phyloP scores from a whole-genome alignment of 2,113 vertebrate species.

The Acanthisitta chloris region DNA sequence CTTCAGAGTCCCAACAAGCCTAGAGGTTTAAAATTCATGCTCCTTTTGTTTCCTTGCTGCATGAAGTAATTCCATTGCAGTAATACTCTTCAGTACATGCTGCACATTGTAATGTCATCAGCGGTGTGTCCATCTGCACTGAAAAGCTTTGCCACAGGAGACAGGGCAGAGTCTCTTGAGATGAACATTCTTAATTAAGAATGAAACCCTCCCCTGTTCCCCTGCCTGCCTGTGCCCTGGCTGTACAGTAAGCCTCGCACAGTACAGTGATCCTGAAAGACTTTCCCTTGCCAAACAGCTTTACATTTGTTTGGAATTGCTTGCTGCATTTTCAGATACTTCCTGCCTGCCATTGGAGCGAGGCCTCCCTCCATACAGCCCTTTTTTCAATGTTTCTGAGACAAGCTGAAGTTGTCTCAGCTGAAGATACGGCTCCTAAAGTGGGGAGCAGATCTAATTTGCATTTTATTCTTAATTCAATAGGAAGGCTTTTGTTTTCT shows the following conservation, averaged over 20 bases:
- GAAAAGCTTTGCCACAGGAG: conserved; percentile 32
- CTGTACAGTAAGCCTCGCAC: conserved; percentile 25
- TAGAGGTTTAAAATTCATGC: conserved; percentile 46
- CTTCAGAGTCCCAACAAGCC: conserved; percentile 44
- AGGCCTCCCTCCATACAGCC: neutral
- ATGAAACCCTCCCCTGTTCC: conserved; percentile 29
- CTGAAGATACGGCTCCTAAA: neutral
- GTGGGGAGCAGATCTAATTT: neutral
- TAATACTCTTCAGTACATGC: conserved; percentile 43
- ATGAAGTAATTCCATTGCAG: conserved; percentile 59
- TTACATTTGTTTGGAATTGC: neutral
- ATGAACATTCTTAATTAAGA: conserved; percentile 46
- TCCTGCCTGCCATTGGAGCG: conserved; percentile 21
- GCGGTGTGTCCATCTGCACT: conserved; percentile 65
- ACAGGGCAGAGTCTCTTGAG: conserved; percentile 26
- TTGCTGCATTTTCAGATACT: conserved; percentile 15
- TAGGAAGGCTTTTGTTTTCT: conserved; percentile 38
- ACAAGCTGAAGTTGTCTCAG: neutral
- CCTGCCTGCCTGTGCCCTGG: neutral
- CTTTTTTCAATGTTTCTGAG: neutral
- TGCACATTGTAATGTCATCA: conserved; percentile 28
- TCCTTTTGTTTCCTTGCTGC: conserved; percentile 49
- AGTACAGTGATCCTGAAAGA: conserved; percentile 21
- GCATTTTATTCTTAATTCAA: conserved; percentile 41
- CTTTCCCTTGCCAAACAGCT: conserved; percentile 1